phyloP scores from a whole-genome alignment of 2,888 invertebrate genomes.

The Carterocephalus palaemon region DNA sequence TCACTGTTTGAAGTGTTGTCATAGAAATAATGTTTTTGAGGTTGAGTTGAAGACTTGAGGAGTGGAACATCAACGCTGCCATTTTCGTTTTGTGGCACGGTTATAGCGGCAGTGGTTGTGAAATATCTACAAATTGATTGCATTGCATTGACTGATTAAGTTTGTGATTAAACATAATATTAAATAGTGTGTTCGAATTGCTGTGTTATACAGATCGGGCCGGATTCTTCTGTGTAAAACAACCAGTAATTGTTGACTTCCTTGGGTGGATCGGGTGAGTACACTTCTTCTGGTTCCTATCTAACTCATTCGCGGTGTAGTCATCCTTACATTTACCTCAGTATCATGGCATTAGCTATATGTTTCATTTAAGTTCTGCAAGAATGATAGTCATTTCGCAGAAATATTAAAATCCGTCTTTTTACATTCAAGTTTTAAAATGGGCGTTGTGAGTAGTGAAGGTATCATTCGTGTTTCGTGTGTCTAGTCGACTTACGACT shows the following conservation, averaged over 20 bases:
- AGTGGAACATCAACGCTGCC: conserved; percentile 65
- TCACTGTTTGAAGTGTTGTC: conserved; percentile 27
- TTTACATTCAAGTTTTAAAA: conserved; percentile 37
- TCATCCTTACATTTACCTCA: conserved; percentile 1
- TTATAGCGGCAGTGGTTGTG: conserved; percentile 62
- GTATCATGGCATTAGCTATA: background rate
- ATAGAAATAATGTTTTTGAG: conserved; percentile 29
- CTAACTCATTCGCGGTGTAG: conserved; percentile 39
- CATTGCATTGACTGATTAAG: conserved; percentile 28
- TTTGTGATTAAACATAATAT: conserved; percentile 29
- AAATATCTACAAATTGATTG: conserved; percentile 47
- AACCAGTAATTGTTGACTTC: conserved; percentile 61
- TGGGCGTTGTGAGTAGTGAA: conserved; percentile 60
- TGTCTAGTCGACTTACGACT: background rate
- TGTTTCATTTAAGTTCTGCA: background rate
- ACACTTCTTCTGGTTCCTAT: conserved; percentile 57
- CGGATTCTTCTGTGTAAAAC: conserved; percentile 45
- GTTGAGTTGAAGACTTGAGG: conserved; percentile 28
- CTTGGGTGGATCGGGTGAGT: conserved; percentile 71
- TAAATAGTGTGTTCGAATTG: conserved; percentile 44
- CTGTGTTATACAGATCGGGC: conserved; percentile 41
- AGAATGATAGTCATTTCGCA: too few relatives aligned
- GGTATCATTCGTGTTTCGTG: conserved; percentile 44
- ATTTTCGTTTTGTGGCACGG: conserved; percentile 78
- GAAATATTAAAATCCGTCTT: background rate